Percentiles rank a stretch among this genome's conserved stretches.
Conservation (phyloP, 1,140 invertebrate genomes). For the Kradibia gibbosae region DNA sequence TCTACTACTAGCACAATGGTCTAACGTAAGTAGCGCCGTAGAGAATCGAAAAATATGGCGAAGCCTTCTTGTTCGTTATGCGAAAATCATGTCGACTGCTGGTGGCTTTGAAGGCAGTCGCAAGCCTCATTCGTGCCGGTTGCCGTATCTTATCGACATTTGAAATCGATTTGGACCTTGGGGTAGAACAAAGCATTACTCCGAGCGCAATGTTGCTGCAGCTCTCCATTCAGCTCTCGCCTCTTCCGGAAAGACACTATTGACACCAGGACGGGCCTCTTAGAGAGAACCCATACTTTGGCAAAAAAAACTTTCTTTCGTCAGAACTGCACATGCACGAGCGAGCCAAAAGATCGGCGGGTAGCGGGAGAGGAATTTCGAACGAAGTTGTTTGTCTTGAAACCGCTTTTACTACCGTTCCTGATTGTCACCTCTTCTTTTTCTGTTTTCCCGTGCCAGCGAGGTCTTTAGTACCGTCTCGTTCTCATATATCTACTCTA, state of each 20-base stretch:
- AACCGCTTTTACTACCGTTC: constrained; percentile 41
- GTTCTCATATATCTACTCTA: background rate
- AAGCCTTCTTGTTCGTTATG: too few relatives aligned
- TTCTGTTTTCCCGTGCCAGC: constrained; percentile 15
- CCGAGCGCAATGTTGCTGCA: background rate
- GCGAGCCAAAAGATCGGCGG: background rate
- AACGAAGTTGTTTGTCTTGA: constrained; percentile 35
- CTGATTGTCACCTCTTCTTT: constrained; percentile 34
- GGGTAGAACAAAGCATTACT: constrained; percentile 3
- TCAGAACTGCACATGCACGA: background rate
- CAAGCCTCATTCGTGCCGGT: background rate
- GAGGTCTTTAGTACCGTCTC: constrained; percentile 16
- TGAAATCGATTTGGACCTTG: constrained; percentile 40
- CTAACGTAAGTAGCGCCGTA: too few relatives aligned
- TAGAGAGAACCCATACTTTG: background rate
- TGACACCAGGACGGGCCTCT: too few relatives aligned
- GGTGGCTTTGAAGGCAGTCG: constrained; percentile 18
- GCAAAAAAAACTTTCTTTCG: constrained; percentile 11
- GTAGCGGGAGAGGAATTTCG: background rate
- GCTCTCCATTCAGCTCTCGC: too few relatives aligned
- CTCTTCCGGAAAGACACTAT: too few relatives aligned
- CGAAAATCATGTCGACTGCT: background rate
- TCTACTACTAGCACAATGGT: too few relatives aligned
- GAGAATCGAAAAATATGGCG: too few relatives aligned
- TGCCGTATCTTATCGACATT: background rate